Conservation (phyloP, 2,888 invertebrate species). For the Phragmatobia fuliginosa region DNA sequence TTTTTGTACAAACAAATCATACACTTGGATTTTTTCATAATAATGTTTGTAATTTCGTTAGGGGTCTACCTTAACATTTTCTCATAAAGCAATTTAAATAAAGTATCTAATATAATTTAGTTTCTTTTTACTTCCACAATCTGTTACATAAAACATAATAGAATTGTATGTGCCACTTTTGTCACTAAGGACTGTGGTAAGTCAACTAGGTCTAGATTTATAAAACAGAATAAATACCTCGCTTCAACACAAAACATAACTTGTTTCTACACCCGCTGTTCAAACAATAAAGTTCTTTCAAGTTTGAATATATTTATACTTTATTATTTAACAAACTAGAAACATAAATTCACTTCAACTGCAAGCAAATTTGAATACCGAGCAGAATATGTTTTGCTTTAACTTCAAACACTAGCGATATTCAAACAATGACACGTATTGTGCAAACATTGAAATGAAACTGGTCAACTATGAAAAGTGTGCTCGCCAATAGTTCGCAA, state of each 20-base stretch:
- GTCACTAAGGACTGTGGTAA: background rate
- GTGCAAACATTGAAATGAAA: slow-evolving; percentile 1
- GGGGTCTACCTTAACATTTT: too few relatives aligned
- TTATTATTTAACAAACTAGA: background rate
- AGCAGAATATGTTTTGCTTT: background rate
- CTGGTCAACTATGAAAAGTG: slow-evolving; percentile 6
- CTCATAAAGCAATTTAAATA: too few relatives aligned
- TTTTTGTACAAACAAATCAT: background rate
- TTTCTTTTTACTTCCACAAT: background rate
- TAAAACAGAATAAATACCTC: background rate
- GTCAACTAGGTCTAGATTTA: background rate
- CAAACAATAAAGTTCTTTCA: background rate
- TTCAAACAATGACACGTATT: background rate
- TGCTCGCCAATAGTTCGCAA: background rate
- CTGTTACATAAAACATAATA: too few relatives aligned
- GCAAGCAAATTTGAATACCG: background rate
- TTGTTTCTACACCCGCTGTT: background rate
- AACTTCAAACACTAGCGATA: background rate
- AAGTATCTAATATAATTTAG: too few relatives aligned
- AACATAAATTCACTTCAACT: background rate
- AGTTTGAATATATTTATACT: background rate
- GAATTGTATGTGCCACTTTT: background rate
- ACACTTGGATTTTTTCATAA: background rate
- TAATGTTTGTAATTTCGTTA: too few relatives aligned
- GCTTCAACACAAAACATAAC: background rate